These are phyloP conservation scores for Palloptera scutellata DNA, from an alignment of 2,888 invertebrate species.

Conservation along the genomic window DNA sequence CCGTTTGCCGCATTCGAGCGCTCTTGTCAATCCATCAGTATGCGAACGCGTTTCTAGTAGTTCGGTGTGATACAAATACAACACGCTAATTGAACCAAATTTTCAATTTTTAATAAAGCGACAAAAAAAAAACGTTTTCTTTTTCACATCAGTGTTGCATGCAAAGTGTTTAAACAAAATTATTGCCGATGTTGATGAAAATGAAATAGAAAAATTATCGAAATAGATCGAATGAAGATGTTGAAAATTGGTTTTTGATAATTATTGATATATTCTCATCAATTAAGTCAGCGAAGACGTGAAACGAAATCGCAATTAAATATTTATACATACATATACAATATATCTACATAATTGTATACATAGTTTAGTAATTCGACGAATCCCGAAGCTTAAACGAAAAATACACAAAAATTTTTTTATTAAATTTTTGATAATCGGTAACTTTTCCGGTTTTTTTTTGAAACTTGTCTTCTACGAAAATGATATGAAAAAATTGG, in stretches of 20 bases:
- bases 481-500: neutral
- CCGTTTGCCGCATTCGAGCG: slow-evolving; percentile 21
- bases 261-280: too few species aligned
- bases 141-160: neutral
- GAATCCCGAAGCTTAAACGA: neutral
- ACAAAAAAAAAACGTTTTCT: neutral
- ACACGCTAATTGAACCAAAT: slow-evolving; percentile 18
- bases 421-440: neutral
- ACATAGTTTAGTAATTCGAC: too few species aligned
- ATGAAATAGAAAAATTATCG: neutral
- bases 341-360: too few species aligned
- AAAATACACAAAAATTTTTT: neutral
- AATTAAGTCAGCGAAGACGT: too few species aligned
- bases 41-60: slow-evolving; percentile 33
- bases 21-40: slow-evolving; percentile 27
- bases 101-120: neutral
- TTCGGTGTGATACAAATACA: slow-evolving; percentile 25
- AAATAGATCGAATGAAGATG: too few species aligned
- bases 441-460: slow-evolving; percentile 8
- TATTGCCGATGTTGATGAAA: neutral
- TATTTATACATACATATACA: too few species aligned
- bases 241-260: too few species aligned
- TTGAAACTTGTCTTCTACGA: neutral
- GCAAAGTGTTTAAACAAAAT: neutral
- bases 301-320: too few species aligned